Evolutionary conservation across 2,113 vertebrate genomes (phyloP), one percentile per base, ranked within the genome.

Genomic region (Conger conger): DNA sequence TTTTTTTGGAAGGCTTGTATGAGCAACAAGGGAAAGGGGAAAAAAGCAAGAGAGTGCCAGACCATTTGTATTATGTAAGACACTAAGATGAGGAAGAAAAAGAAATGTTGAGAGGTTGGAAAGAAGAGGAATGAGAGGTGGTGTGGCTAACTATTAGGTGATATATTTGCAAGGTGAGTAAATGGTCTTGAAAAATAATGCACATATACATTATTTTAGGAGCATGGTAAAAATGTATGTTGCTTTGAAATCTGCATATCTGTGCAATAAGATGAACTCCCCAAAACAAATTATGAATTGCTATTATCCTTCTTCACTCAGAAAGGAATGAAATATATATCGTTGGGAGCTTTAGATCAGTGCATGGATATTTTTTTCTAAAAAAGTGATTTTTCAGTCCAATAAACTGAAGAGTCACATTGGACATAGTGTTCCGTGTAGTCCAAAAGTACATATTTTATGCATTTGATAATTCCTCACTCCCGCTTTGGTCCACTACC

Each of bases 371-470:
- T 63, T 4, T n/a, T 20, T 63, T 27, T 63, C 23, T 63, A 18
- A 63, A 27, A 63, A 63, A 23, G 57, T 27, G 27, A 3, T 37
- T 20, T 38, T 37, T 15, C 77, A 79, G 77, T 20, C 35, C n/a
- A 33, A 27, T 33, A 73, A 30, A 5, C 8, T 73, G 11, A 33
- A 73, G n/a, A 13, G 68, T 73, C 5, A 1, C 27, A 27, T 38
- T 42, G 30, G 63, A 80, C 30, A 78, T 27, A 37, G 54, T 84
- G 89, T 87, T 63, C 84, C 87, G 18, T 85, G 60, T 86, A 33
- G 77, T 78, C 53, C 57, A 80, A 38, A 78, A 37, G 30, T 80
- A 45, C 79, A 17, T 86, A 63, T 86, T 82, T 81, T n/a, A 63
- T 27, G 30, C 76, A 27, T 57, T 0, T 81, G 16, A 37, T 82